These are phyloP conservation scores for Xanthorhoe spadicearia DNA, from an alignment of 2,888 invertebrate genomes.

Conservation along the genomic window DNA sequence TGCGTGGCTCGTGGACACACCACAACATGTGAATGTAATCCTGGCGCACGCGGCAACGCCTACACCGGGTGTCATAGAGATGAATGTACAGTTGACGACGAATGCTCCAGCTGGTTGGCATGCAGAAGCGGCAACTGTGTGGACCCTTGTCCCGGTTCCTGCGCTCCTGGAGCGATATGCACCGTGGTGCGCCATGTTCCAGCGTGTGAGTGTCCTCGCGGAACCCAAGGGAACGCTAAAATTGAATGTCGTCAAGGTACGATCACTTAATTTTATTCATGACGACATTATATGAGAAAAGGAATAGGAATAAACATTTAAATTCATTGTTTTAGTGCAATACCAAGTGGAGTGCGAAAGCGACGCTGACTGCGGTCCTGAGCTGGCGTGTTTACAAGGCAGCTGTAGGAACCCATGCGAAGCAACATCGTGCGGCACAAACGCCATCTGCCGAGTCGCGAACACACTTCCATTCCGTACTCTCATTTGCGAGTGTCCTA, in stretches of 20 bases:
- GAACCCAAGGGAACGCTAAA: slow-evolving; percentile 91
- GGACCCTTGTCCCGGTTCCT: slow-evolving; percentile 93
- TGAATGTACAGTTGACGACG: slow-evolving; percentile 90
- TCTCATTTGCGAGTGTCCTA: slow-evolving; percentile 94
- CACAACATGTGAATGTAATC: slow-evolving; percentile 91
- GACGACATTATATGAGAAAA: not conserved
- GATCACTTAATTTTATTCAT: not conserved
- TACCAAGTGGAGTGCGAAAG: slow-evolving; percentile 88
- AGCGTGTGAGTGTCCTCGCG: slow-evolving; percentile 92
- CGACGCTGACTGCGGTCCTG: slow-evolving; percentile 94
- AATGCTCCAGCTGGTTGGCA: slow-evolving; percentile 91
- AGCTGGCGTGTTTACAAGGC: slow-evolving; percentile 92
- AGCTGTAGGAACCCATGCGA: slow-evolving; percentile 92
- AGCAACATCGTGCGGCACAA: slow-evolving; percentile 91
- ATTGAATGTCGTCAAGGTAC: slow-evolving; percentile 86
- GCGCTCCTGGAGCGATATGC: slow-evolving; percentile 91
- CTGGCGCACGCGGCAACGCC: slow-evolving; percentile 91
- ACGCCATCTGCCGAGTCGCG: slow-evolving; percentile 93
- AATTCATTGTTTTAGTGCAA: slow-evolving; percentile 62
- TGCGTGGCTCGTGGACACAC: slow-evolving; percentile 92
- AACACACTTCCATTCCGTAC: slow-evolving; percentile 94
- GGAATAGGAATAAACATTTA: not conserved
- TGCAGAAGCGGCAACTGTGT: slow-evolving; percentile 91
- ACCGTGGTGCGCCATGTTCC: slow-evolving; percentile 90
- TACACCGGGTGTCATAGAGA: slow-evolving; percentile 90